Evolutionary conservation across 2,888 invertebrate species (phyloP), one percentile per base, ranked within the genome.

Genomic region (Thumatha senex): DNA sequence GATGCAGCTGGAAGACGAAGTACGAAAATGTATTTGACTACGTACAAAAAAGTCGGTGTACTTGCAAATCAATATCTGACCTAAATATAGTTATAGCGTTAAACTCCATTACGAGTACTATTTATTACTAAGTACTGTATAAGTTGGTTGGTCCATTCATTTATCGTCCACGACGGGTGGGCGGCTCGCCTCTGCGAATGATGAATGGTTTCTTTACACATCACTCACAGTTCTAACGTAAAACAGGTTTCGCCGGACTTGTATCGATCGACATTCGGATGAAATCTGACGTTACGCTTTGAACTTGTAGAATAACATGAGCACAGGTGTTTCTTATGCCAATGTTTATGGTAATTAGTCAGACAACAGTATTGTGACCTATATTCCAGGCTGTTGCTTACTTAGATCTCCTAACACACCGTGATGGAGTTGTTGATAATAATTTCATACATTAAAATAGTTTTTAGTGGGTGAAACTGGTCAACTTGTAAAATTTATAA

Each of bases 261-360:
- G 65, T 63, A 66, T 63, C 63, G 66, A 73, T 74, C 71, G 65
- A 67, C 60, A 69, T 61, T 70, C 66, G 77, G 78, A 84, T 77
- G 69, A 64, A 78, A 80, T 80, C 76, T 70, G 71, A 66, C 58
- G 61, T 65, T 68, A 57, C 69, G 64, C 81, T 85, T 86, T 86
- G 83, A 86, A 83, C 79, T 82, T 67, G 60, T 58, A 54, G 61
- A 67, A 48, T 57, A 58, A 54, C 50, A 53, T 52, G 55, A 51
- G 33, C 56, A 58, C 51, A 58, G 53, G 43, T 60, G 59, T 39
- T 56, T 18, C 24, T 40, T 46, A 15, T 40, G 50, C n/a, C 18
- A 48, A 55, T 58, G 46, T 56, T 56, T 58, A 47, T 51, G 54
- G 55, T 46, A 34, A 54, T 49, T 54, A 54, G 40, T 45, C 36